Conservation (phyloP, 2,797 vertebrate species). For the Sebastes itinus region DNA sequence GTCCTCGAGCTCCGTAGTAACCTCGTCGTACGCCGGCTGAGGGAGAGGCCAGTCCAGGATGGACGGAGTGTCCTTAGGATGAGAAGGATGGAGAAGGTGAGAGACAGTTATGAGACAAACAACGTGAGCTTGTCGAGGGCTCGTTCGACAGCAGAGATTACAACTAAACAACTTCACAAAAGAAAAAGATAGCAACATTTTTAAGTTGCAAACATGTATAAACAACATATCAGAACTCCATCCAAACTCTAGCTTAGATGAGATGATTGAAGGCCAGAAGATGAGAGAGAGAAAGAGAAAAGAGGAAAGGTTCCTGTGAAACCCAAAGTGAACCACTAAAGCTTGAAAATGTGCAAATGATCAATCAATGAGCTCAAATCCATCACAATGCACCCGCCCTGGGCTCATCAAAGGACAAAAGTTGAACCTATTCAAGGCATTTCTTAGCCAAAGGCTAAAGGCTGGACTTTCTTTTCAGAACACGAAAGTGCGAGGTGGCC, state of each 20-base stretch:
- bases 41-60: constrained; percentile 93
- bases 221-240: neutral
- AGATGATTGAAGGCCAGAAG: no score
- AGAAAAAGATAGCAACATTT: neutral
- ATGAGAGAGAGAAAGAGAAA: neutral
- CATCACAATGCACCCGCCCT: neutral
- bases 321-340: neutral
- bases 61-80: constrained; percentile 82
- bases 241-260: no score
- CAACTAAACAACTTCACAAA: neutral
- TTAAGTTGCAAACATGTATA: neutral
- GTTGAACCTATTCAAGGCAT: neutral
- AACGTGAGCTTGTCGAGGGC: no score
- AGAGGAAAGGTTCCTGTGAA: neutral
- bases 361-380: constrained; percentile 24
- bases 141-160: neutral
- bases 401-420: constrained; percentile 3
- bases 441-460: constrained; percentile 29
- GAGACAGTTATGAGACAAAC: no score
- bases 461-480: neutral
- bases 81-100: neutral
- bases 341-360: constrained; percentile 1
- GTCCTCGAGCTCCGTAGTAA: constrained; percentile 83
- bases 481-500: neutral
- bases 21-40: constrained; percentile 92